Conservation (phyloP, 2,888 invertebrate genomes). For the Andrena minutula region DNA sequence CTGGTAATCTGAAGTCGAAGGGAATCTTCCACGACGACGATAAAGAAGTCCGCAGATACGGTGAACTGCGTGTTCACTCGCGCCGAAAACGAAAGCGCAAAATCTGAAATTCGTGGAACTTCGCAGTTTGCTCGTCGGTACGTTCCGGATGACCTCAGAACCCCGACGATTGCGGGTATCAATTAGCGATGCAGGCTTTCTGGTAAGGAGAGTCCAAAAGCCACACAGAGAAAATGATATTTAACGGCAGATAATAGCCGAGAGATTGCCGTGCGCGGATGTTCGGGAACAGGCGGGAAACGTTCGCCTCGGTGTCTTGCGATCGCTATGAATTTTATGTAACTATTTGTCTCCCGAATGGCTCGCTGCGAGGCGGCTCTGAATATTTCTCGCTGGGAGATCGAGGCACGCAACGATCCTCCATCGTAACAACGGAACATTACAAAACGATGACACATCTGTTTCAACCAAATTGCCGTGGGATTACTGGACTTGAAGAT, state of each 20-base stretch:
- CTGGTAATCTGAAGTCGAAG: too few species aligned
- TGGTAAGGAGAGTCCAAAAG: slow-evolving; percentile 74
- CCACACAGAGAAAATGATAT: slow-evolving; percentile 71
- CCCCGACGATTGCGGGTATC: slow-evolving; percentile 73
- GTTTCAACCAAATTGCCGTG: slow-evolving; percentile 72
- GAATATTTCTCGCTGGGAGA: slow-evolving; percentile 2
- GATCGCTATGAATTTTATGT: too few species aligned
- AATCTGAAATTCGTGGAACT: slow-evolving; percentile 17
- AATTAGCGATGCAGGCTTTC: slow-evolving; percentile 68
- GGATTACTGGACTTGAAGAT: slow-evolving; percentile 70
- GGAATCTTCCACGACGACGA: too few species aligned
- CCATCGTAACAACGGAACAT: slow-evolving; percentile 44
- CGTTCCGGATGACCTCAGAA: slow-evolving; percentile 46
- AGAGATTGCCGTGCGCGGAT: slow-evolving; percentile 29
- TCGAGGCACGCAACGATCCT: slow-evolving; percentile 15
- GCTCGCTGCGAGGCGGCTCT: not conserved
- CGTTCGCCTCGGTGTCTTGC: not conserved
- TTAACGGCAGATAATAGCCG: slow-evolving; percentile 66
- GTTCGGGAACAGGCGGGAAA: not conserved
- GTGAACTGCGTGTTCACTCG: slow-evolving; percentile 22
- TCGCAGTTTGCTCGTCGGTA: slow-evolving; percentile 37
- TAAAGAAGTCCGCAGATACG: slow-evolving; percentile 9
- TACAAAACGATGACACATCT: slow-evolving; percentile 70
- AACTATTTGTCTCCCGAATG: not conserved
- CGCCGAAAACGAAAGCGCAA: not conserved